Evolutionary conservation across 2,888 invertebrate genomes (phyloP), one percentile per base, ranked within the genome.

Genomic region (Sturmia bella): DNA sequence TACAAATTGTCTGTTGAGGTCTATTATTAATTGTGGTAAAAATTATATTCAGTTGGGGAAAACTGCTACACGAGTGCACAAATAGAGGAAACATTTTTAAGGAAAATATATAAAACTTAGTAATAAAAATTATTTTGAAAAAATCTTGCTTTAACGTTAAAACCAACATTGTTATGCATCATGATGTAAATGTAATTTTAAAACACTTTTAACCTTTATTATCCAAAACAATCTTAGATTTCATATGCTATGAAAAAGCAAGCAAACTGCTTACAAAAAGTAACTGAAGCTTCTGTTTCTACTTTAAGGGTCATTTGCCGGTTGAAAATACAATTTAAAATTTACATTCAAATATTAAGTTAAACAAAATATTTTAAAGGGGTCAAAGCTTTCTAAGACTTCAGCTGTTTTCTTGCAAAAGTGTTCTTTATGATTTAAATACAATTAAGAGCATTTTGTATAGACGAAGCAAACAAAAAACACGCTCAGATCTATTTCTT

Each of bases 381-480:
- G 81, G 81, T 81, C 77, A 81, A 81, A 77, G 81, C 69, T 64
- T 74, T 66, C 41, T 27, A 52, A 11, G 63, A 43, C 43, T 19
- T 24, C 13, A 6, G 19, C n/a, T 45, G 43, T 56, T 61, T 59
- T 68, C 13, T 66, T 61, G 11, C n/a, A 21, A 54, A 54, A 45
- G 15, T 32, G 69, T 43, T 41, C 32, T 63, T 12, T 77, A 24
- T 69, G 50, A 76, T 56, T 74, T 74, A 63, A 72, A 77, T 52
- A 69, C 81, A 81, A 81, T 81, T 77, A 81, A 81, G 52, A 57
- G 72, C 12, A 45, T 70, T 73, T 81, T 69, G 32, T 57, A 77
- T 37, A 64, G 50, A 73, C 63, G 21, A 54, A 27, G 13, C 13
- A 48, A 13, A 27, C 3, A 12, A 54, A 41, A 68, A 72, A 64